These are phyloP conservation scores for Archips xylosteana DNA, from an alignment of 2,888 invertebrate genomes.

Conservation along the genomic window DNA sequence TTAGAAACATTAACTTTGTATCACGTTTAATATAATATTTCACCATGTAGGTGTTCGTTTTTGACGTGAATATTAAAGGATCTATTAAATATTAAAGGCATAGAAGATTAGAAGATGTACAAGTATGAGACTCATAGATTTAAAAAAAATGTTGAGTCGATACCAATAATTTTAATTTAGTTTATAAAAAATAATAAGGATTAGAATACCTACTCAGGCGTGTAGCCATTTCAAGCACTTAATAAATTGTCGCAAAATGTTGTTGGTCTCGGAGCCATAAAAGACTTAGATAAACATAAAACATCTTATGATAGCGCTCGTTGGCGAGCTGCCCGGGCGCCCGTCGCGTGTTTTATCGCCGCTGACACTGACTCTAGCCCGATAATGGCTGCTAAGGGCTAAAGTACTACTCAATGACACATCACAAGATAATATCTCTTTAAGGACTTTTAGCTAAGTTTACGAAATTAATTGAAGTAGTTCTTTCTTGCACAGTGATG, in stretches of 20 bases:
- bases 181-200: not conserved
- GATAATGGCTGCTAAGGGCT: slow-evolving; percentile 2
- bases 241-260: not conserved
- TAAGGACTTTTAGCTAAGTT: not conserved
- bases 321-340: slow-evolving; percentile 22
- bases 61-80: too few relatives aligned
- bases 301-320: slow-evolving; percentile 15
- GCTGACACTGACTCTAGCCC: slow-evolving; percentile 10
- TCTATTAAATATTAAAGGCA: not conserved
- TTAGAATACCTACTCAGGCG: not conserved
- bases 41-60: too few relatives aligned
- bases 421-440: not conserved
- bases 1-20: too few relatives aligned
- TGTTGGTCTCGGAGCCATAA: not conserved
- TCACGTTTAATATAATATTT: too few relatives aligned
- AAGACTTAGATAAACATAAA: slow-evolving; percentile 13
- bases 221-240: not conserved
- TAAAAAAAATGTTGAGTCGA: not conserved
- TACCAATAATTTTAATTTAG: not conserved
- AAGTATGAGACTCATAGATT: not conserved
- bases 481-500: not conserved
- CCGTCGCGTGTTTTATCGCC: slow-evolving; percentile 16
- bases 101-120: not conserved
- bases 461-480: not conserved
- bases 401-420: slow-evolving; percentile 2